Evolutionary conservation across 2,888 invertebrate genomes (phyloP).

Genomic region (Cyclophora punctaria): DNA sequence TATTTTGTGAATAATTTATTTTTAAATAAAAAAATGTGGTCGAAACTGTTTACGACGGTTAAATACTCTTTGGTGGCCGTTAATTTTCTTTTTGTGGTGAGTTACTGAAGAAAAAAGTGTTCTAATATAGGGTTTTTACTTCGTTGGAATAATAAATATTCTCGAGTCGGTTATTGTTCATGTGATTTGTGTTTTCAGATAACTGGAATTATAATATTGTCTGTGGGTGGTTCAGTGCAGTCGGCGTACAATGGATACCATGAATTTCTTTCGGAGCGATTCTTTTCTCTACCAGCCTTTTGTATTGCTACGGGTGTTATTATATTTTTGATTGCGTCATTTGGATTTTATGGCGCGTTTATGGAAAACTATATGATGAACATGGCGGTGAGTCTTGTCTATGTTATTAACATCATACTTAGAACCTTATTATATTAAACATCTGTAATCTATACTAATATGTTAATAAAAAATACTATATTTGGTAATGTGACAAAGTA

Average conservation of each 20-base stretch:
- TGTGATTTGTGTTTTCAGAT: slow-evolving; percentile 74
- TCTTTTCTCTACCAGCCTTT: slow-evolving; percentile 83
- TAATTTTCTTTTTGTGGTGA: slow-evolving; percentile 32
- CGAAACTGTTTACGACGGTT: slow-evolving; percentile 64
- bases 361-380: slow-evolving; percentile 89
- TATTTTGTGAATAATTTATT: slow-evolving; percentile 7
- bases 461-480: no score
- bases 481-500: no score
- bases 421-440: no score
- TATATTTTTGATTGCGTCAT: slow-evolving; percentile 86
- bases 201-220: slow-evolving; percentile 84
- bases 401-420: not conserved
- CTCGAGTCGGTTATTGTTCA: slow-evolving; percentile 8
- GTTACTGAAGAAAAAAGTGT: no score
- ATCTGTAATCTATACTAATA: no score
- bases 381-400: slow-evolving; percentile 76
- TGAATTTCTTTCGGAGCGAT: slow-evolving; percentile 78
- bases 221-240: slow-evolving; percentile 82
- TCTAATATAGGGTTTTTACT: not conserved
- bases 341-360: slow-evolving; percentile 92
- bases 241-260: slow-evolving; percentile 79
- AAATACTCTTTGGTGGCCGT: slow-evolving; percentile 58
- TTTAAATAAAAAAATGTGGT: slow-evolving; percentile 45
- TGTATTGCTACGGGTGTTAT: slow-evolving; percentile 82
- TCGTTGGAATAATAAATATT: slow-evolving; percentile 1